Evolutionary conservation across 2,888 invertebrate genomes (phyloP).

Genomic region (Epistrophe grossulariae): DNA sequence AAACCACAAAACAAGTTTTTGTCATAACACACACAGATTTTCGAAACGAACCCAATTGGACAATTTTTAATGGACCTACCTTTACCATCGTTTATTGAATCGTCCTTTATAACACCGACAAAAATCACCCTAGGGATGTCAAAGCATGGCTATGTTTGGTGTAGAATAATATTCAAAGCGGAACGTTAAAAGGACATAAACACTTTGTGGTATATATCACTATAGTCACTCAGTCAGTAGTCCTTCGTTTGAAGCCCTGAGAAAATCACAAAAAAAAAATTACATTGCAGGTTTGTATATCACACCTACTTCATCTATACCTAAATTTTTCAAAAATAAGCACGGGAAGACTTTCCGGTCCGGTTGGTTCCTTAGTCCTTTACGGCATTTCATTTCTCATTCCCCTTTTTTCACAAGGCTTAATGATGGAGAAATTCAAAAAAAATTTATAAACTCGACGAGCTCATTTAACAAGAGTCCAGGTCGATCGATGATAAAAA

Average conservation of each 20-base stretch:
- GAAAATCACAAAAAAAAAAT: neutral
- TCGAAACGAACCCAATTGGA: slow-evolving; percentile 14
- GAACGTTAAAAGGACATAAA: slow-evolving; percentile 51
- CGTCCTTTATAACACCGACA: neutral
- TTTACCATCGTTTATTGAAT: neutral
- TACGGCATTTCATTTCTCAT: neutral
- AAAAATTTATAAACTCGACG: slow-evolving; percentile 54
- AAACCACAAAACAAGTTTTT: slow-evolving; percentile 58
- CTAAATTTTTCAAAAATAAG: slow-evolving; percentile 10
- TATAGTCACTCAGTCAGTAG: slow-evolving; percentile 10
- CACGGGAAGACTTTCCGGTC: slow-evolving; percentile 24
- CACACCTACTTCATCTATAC: neutral
- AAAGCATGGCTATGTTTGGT: neutral
- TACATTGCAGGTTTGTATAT: neutral
- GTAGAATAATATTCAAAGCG: slow-evolving; percentile 45
- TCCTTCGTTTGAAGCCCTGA: slow-evolving; percentile 39
- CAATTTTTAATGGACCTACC: slow-evolving; percentile 37
- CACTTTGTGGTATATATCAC: slow-evolving; percentile 47
- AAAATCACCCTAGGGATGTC: neutral
- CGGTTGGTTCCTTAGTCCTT: neutral
- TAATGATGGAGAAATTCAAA: slow-evolving; percentile 64
- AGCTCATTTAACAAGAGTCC: slow-evolving; percentile 53
- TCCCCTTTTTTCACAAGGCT: slow-evolving; percentile 35
- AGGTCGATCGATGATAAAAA: neutral
- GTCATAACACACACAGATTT: slow-evolving; percentile 42